phyloP scores from a whole-genome alignment of 2,888 invertebrate species.

The Trachelus troglodyta region DNA sequence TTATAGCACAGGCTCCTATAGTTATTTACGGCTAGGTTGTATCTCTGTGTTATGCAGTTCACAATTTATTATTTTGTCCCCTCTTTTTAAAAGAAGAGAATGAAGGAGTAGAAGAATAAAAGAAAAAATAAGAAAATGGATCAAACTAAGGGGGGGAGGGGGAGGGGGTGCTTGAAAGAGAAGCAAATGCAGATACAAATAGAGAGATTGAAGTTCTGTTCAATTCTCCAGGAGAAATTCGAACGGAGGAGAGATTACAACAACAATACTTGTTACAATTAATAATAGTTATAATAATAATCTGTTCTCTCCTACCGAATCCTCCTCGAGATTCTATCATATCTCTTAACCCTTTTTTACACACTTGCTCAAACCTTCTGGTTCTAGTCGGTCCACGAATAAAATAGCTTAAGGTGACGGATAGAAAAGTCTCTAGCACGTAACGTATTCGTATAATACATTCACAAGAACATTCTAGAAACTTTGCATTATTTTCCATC shows the following conservation, averaged over 20 bases:
- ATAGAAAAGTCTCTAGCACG: too few species aligned
- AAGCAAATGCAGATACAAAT: neutral
- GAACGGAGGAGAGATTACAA: neutral
- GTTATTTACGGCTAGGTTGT: neutral
- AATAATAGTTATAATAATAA: neutral
- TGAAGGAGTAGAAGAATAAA: neutral
- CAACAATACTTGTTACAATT: neutral
- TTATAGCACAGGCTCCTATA: neutral
- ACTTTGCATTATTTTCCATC: too few species aligned
- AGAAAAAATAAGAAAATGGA: neutral
- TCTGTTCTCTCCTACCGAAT: neutral
- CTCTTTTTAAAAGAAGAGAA: neutral
- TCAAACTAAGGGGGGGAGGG: too few species aligned
- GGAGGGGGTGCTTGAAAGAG: neutral
- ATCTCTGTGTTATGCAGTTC: neutral
- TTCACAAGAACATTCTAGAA: too few species aligned
- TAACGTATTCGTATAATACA: too few species aligned
- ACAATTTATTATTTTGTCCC: neutral
- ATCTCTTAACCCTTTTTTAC: neutral
- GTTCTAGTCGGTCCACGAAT: neutral
- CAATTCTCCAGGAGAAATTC: neutral
- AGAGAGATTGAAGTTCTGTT: neutral
- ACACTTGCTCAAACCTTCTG: neutral
- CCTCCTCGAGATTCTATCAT: neutral
- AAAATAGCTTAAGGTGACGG: too few species aligned